Percentiles rank a stretch among this genome's conserved stretches.
These are phyloP conservation scores for Busseola fusca DNA, from an alignment of 2,888 invertebrate species.

Conservation along the genomic window DNA sequence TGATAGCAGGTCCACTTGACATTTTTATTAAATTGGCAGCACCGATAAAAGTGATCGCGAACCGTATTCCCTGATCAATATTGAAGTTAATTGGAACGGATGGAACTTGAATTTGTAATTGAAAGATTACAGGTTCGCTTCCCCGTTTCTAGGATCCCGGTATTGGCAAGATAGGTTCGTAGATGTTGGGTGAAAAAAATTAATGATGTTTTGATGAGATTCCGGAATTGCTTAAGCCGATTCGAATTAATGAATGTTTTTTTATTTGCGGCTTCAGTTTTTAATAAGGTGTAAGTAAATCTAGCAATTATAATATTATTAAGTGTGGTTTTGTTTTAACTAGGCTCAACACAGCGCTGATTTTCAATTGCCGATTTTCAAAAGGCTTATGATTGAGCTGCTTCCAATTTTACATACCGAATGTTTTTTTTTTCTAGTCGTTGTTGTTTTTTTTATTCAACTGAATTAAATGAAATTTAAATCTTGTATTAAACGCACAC, in stretches of 20 bases:
- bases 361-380: no score
- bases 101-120: conserved; percentile 83
- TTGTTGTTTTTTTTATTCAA: no score
- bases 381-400: no score
- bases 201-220: conserved; percentile 57
- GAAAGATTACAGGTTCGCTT: conserved; percentile 79
- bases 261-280: conserved; percentile 25
- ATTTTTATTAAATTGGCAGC: conserved; percentile 73
- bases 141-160: conserved; percentile 66
- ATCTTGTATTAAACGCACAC: no score
- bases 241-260: conserved; percentile 36
- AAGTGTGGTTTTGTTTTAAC: no score
- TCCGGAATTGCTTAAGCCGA: conserved; percentile 35
- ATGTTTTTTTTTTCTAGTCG: no score
- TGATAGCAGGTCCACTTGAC: conserved; percentile 53
- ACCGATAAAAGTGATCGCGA: conserved; percentile 70
- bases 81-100: conserved; percentile 83
- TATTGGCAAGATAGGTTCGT: conserved; percentile 65
- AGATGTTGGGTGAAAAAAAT: conserved; percentile 51
- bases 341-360: no score
- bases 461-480: no score
- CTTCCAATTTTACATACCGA: no score
- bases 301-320: no score
- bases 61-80: conserved; percentile 76
- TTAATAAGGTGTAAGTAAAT: conserved; percentile 19